Percentiles rank a stretch among this genome's conserved stretches.
phyloP scores from a whole-genome alignment of 1,140 invertebrate species.

The Oryzaephilus surinamensis region DNA sequence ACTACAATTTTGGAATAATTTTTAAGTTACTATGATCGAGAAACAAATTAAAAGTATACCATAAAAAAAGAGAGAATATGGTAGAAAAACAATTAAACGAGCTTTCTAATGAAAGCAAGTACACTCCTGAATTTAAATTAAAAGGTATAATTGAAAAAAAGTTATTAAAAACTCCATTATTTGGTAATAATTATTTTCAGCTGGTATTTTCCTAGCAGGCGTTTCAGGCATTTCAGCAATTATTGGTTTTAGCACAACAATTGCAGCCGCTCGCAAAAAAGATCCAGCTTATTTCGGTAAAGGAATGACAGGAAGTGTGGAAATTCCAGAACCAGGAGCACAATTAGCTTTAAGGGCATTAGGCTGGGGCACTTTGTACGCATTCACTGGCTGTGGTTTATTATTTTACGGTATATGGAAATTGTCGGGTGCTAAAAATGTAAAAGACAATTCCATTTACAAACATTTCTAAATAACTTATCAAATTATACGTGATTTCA shows the following conservation, averaged over 20 bases:
- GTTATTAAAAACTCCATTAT: not conserved
- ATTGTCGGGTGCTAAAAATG: constrained; percentile 70
- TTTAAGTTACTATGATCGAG: too few relatives aligned
- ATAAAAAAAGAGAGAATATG: too few relatives aligned
- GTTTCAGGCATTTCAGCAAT: constrained; percentile 70
- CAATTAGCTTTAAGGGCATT: constrained; percentile 71
- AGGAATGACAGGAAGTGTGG: constrained; percentile 52
- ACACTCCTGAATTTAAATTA: constrained; percentile 9
- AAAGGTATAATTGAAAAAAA: not conserved
- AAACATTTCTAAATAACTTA: not conserved
- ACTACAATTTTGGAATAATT: too few relatives aligned
- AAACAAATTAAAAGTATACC: too few relatives aligned
- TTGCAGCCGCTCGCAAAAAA: constrained; percentile 65
- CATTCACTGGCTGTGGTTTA: constrained; percentile 67
- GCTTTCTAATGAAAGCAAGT: not conserved
- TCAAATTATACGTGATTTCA: constrained; percentile 29
- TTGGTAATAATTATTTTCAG: constrained; percentile 38
- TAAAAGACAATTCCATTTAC: constrained; percentile 32
- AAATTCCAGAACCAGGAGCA: constrained; percentile 63
- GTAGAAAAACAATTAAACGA: too few relatives aligned
- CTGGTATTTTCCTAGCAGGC: constrained; percentile 60
- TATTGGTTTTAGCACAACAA: constrained; percentile 68
- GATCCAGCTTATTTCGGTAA: constrained; percentile 72
- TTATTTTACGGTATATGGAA: constrained; percentile 83
- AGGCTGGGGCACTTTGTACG: constrained; percentile 78